These are phyloP conservation scores for Rhynchonycteris naso DNA, from an alignment of 2,797 vertebrate genomes.

Conservation along the genomic window DNA sequence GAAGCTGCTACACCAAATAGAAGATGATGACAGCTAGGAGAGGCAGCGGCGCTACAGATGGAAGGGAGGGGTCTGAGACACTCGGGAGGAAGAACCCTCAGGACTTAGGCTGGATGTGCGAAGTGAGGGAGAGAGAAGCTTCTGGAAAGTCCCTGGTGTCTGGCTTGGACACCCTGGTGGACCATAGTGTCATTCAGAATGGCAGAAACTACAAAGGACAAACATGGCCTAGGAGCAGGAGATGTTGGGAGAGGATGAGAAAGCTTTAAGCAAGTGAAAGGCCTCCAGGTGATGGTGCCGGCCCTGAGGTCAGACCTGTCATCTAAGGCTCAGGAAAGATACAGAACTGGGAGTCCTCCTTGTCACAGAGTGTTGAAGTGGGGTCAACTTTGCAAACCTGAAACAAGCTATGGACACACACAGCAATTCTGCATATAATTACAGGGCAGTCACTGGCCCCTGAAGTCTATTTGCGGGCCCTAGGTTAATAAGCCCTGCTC, in stretches of 20 bases:
- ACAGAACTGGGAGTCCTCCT: background rate
- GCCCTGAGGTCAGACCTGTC: background rate
- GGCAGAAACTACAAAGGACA: background rate
- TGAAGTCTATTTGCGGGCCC: background rate
- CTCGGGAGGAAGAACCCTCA: background rate
- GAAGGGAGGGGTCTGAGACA: fast-evolving
- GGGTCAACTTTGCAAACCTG: background rate
- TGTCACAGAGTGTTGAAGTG: background rate
- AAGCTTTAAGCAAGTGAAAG: background rate
- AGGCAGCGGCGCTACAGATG: background rate
- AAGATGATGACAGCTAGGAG: background rate
- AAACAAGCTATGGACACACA: background rate
- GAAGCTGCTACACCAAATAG: background rate
- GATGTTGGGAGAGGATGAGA: background rate
- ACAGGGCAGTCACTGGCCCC: background rate
- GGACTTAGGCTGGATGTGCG: background rate
- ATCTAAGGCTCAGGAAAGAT: background rate
- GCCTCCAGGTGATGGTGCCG: background rate
- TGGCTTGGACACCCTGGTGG: background rate
- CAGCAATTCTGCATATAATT: background rate
- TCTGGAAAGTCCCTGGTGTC: background rate
- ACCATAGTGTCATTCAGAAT: background rate
- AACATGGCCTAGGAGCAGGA: background rate
- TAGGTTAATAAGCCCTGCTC: background rate
- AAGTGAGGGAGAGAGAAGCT: background rate